Evolutionary conservation across 2,888 invertebrate genomes (phyloP).

Genomic region (Julus scanicus): DNA sequence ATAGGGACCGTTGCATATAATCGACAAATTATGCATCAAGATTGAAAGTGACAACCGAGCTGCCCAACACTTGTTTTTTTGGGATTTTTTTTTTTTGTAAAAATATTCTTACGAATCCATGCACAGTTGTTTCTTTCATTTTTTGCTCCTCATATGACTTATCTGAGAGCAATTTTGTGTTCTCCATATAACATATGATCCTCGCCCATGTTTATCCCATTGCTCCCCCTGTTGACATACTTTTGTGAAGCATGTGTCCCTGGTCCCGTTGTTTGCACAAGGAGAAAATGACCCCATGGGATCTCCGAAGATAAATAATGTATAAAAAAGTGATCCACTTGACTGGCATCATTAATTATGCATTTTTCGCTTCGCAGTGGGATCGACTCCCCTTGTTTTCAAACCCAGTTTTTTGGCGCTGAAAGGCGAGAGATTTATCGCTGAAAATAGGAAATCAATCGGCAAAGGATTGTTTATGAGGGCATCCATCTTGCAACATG

Average conservation of each 20-base stretch:
- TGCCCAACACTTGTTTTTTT: too few relatives aligned
- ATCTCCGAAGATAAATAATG: neutral
- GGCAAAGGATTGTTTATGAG: neutral
- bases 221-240: too few relatives aligned
- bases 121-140: too few relatives aligned
- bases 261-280: neutral
- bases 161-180: neutral
- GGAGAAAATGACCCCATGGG: slow-evolving; percentile 25
- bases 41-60: too few relatives aligned
- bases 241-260: neutral
- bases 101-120: too few relatives aligned
- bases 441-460: neutral
- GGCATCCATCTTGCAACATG: neutral
- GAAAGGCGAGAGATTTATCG: slow-evolving; percentile 32
- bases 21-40: too few relatives aligned
- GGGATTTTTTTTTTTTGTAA: too few relatives aligned
- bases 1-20: too few relatives aligned
- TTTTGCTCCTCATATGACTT: neutral
- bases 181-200: neutral
- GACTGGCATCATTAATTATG: slow-evolving; percentile 38
- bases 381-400: neutral
- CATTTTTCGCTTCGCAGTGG: neutral
- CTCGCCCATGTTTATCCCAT: slow-evolving; percentile 19
- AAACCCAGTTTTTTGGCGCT: slow-evolving; percentile 17
- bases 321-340: slow-evolving; percentile 16